phyloP scores from a whole-genome alignment of 1,140 invertebrate genomes.

The Macrobrachium nipponense region DNA sequence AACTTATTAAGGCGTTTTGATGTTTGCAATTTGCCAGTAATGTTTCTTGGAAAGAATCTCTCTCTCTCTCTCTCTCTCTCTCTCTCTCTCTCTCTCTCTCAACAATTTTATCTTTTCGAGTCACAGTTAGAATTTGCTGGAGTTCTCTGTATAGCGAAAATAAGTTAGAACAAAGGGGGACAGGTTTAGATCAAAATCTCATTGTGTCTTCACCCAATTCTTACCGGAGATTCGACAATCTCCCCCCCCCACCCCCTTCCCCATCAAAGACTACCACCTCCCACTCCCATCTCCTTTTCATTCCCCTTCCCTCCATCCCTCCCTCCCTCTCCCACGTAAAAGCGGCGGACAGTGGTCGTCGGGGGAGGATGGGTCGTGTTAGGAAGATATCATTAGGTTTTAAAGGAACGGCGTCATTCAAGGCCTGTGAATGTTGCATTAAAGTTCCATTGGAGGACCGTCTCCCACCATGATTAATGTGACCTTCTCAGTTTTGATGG shows the following conservation, averaged over 20 bases:
- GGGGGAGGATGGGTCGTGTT: not conserved
- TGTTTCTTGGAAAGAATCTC: not conserved
- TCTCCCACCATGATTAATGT: slow-evolving; percentile 48
- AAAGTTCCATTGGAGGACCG: slow-evolving; percentile 37
- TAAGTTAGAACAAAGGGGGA: too few species aligned
- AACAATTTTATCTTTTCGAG: too few species aligned
- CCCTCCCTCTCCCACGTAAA: not conserved
- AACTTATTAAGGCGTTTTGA: too few species aligned
- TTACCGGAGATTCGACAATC: not conserved
- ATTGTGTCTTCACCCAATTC: not conserved
- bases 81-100: not conserved
- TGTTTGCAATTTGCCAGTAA: too few species aligned
- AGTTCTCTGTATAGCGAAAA: too few species aligned
- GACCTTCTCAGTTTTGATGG: slow-evolving; percentile 55
- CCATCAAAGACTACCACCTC: not conserved
- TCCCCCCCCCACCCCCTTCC: not conserved
- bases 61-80: not conserved
- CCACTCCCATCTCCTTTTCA: not conserved
- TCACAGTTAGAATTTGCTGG: too few species aligned
- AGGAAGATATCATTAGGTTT: too few species aligned
- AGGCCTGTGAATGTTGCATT: slow-evolving; percentile 12
- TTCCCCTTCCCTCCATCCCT: not conserved
- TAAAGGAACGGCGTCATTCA: too few species aligned
- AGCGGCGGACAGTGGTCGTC: not conserved
- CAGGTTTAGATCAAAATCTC: not conserved